A percentile compares a stretch with the other conserved stretches of the same genome.
Evolutionary conservation across 2,888 invertebrate genomes (phyloP).

Genomic region (Oeneis ivallda): DNA sequence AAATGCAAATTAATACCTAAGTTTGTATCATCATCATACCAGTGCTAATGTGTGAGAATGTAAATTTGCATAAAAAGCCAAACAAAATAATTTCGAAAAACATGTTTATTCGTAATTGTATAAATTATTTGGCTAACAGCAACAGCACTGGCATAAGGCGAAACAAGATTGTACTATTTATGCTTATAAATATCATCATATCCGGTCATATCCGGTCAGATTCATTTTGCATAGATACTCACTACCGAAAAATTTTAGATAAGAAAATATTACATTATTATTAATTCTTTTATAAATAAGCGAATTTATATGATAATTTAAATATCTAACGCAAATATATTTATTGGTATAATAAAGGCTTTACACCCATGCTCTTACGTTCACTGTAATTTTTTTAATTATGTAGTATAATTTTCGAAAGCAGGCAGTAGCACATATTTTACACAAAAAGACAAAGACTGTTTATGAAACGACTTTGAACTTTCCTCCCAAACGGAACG

Average conservation of each 20-base stretch:
- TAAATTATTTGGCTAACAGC: conserved; percentile 3
- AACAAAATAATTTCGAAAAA: background rate
- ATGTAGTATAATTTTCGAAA: background rate
- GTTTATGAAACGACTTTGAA: conserved; percentile 35
- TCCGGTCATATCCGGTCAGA: too few species aligned
- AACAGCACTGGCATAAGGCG: background rate
- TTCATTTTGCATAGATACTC: too few species aligned
- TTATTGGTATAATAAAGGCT: background rate
- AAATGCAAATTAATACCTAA: background rate
- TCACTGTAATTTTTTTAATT: background rate
- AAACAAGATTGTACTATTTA: background rate
- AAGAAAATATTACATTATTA: too few species aligned
- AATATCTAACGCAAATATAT: too few species aligned
- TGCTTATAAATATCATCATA: too few species aligned
- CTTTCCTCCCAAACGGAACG: conserved; percentile 47
- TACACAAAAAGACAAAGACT: background rate
- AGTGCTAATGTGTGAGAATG: conserved; percentile 3
- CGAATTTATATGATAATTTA: too few species aligned
- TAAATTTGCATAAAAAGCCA: background rate
- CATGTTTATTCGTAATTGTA: background rate
- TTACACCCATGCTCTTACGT: background rate
- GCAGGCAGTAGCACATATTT: background rate
- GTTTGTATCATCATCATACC: background rate
- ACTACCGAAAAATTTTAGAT: too few species aligned
- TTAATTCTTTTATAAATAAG: too few species aligned